Base-by-base conservation (phyloP, 2,888 invertebrate species). In the Caenorhabditis japonica region DNA sequence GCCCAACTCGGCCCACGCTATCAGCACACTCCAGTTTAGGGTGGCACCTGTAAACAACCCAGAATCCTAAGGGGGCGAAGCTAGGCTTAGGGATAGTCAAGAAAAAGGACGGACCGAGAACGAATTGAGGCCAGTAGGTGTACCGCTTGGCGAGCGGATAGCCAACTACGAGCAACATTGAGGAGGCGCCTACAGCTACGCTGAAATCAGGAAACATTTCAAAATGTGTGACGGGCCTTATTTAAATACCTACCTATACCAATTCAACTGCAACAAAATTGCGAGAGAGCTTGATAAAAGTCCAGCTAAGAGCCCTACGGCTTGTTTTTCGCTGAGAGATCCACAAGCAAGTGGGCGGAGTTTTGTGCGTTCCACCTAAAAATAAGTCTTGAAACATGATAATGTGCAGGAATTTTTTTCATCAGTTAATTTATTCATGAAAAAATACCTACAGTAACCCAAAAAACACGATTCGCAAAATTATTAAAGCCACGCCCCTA, bases 91-190 rank as follows among this genome's bases (percentile, higher is more conserved):
- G n/a, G n/a, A n/a, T n/a, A n/a, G n/a, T 12, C 17, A 12, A 43
- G 12, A 41, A 52, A 8, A 15, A 10, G 2, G 39, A 79, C 86
- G 77, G 82, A 90, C 90, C 90, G 44, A 91, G 85, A 55, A 95
- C 92, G 3, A 95, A 89, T 89, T 99, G 99, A 0, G 99, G 97
- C 94, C 96, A 99, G 90, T 95, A 92, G 0, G 96, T 97, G 62
- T 93, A 91, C 4, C 97, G 91, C 89, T 99, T 99, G 90, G 95
- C 94, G 23, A 97, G 90, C 0, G 99, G 99, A 89, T 99, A 99
- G 0, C 92, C 91, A 34, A 94, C 90, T 3, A 97, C 95, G 60
- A 97, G 90, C 25, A 91, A 91, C 85, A 91, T 85, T 8, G 90
- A 90, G 4, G 89, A 84, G 2, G 89, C 88, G 21, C 91, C 91